phyloP scores from a whole-genome alignment of 2,888 invertebrate species.

The Sepiola atlantica region DNA sequence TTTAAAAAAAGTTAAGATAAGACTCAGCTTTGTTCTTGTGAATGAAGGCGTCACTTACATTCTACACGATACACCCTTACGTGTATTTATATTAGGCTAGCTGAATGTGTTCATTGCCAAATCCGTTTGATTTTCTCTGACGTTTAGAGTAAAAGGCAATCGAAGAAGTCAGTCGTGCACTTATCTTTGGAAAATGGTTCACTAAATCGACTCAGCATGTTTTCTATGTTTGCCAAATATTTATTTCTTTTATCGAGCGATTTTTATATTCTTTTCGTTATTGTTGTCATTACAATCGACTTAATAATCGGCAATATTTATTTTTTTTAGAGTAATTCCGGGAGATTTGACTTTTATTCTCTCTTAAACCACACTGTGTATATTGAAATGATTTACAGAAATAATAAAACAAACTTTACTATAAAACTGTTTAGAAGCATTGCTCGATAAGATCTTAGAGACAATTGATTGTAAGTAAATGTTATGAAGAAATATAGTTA shows the following conservation, averaged over 20 bases:
- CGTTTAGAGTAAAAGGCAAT: not conserved
- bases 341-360: not conserved
- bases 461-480: too few relatives aligned
- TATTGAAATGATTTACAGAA: not conserved
- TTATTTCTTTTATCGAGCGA: not conserved
- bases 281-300: not conserved
- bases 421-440: too few relatives aligned
- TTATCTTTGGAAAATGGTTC: not conserved
- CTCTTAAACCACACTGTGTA: not conserved
- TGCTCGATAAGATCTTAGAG: too few relatives aligned
- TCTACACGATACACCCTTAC: too few relatives aligned
- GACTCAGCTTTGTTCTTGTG: too few relatives aligned
- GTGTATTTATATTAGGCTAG: too few relatives aligned
- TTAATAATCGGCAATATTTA: not conserved
- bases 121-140: not conserved
- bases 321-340: not conserved
- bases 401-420: too few relatives aligned
- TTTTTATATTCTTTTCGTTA: not conserved
- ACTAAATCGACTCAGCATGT: not conserved
- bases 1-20: too few relatives aligned
- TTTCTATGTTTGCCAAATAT: not conserved
- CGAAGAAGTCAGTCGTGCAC: not conserved
- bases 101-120: not conserved
- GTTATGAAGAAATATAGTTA: too few relatives aligned
- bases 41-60: too few relatives aligned